Evolutionary conservation across 1,140 invertebrate species (phyloP).

Genomic region (Dreissena rostriformis): DNA sequence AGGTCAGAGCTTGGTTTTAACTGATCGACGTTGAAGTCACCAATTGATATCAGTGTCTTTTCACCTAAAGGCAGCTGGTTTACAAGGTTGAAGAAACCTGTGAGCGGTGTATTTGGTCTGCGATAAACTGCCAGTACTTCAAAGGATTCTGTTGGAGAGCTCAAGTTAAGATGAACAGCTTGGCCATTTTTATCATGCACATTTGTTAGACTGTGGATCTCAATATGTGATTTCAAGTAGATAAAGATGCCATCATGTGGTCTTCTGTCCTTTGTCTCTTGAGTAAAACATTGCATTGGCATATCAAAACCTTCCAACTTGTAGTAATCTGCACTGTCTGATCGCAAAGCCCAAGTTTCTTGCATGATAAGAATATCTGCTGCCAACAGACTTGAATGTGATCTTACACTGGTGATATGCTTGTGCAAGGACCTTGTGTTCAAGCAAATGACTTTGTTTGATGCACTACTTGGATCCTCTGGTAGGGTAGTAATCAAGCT

Average conservation of each 20-base stretch:
- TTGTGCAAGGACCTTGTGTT: conserved; percentile 23
- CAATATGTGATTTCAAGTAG: not conserved
- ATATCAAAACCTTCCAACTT: not conserved
- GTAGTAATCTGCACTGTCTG: conserved; percentile 30
- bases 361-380: not conserved
- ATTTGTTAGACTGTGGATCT: not conserved
- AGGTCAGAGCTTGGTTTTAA: not conserved
- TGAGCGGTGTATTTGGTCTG: not conserved
- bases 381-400: not conserved
- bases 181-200: not conserved
- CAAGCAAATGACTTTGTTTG: not conserved
- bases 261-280: not conserved
- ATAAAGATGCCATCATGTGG: not conserved
- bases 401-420: not conserved
- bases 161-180: not conserved
- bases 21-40: not conserved
- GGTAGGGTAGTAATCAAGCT: not conserved
- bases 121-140: not conserved
- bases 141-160: not conserved
- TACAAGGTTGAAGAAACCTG: not conserved
- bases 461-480: not conserved
- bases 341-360: not conserved
- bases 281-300: not conserved
- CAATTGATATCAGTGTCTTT: not conserved
- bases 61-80: not conserved